A percentile compares a stretch with the other conserved stretches of the same genome.
These are phyloP conservation scores for Ornithoptera priamus DNA, from an alignment of 2,888 invertebrate genomes.

Conservation along the genomic window DNA sequence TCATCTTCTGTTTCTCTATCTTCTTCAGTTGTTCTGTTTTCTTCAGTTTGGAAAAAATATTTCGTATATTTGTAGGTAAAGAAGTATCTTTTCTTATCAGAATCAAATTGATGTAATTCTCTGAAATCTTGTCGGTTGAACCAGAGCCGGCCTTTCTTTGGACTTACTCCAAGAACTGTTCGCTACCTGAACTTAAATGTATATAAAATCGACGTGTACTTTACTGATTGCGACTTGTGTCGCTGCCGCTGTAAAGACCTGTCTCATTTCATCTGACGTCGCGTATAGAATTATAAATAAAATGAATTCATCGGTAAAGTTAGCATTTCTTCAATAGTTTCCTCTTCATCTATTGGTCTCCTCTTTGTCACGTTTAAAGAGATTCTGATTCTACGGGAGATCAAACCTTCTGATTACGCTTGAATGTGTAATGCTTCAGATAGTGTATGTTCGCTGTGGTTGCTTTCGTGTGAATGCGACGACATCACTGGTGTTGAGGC, in stretches of 20 bases:
- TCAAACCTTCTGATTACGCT: neutral
- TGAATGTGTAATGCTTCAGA: no score
- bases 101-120: no score
- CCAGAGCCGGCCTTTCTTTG: slow-evolving; percentile 49
- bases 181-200: slow-evolving; percentile 64
- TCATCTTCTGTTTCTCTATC: no score
- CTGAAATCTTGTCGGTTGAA: slow-evolving; percentile 33
- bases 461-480: no score
- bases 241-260: slow-evolving; percentile 32
- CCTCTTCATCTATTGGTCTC: neutral
- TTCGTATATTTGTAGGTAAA: no score
- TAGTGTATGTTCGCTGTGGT: no score
- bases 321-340: neutral
- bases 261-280: neutral
- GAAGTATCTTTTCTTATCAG: no score
- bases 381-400: no score
- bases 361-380: neutral
- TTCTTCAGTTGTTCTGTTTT: no score
- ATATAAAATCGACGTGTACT: slow-evolving; percentile 67
- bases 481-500: no score
- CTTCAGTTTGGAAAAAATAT: no score
- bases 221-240: slow-evolving; percentile 63
- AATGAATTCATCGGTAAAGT: neutral
- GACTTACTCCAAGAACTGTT: slow-evolving; percentile 60
- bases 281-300: neutral